A percentile compares a stretch with the other conserved stretches of the same genome.
Evolutionary conservation across 2,888 invertebrate genomes (phyloP).

Genomic region (Thereva unica): DNA sequence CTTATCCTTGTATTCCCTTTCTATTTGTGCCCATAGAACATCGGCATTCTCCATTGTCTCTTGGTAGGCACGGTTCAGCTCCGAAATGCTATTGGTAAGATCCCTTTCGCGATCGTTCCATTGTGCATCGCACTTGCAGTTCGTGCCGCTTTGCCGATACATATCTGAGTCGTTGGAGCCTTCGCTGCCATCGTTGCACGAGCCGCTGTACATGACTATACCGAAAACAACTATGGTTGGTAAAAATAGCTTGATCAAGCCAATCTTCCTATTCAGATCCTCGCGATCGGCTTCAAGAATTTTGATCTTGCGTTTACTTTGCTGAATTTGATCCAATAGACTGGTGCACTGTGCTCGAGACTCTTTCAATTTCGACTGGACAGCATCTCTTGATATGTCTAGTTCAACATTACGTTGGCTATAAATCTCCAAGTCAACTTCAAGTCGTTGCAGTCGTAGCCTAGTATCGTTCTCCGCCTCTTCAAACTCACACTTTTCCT

Average conservation of each 20-base stretch:
- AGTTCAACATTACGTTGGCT: constrained; percentile 60
- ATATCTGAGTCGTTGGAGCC: too few relatives aligned
- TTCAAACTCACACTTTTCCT: constrained; percentile 74
- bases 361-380: constrained; percentile 63
- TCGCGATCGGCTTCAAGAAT: constrained; percentile 61
- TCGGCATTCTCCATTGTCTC: constrained; percentile 74
- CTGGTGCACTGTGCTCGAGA: constrained; percentile 58
- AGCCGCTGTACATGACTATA: constrained; percentile 49
- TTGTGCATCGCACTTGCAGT: constrained; percentile 9
- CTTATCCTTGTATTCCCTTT: constrained; percentile 64
- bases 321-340: constrained; percentile 61
- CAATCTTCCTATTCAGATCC: constrained; percentile 62
- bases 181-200: too few relatives aligned
- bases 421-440: constrained; percentile 66
- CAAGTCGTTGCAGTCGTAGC: constrained; percentile 60
- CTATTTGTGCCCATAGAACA: constrained; percentile 72
- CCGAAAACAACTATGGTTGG: constrained; percentile 69
- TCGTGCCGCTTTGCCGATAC: too few relatives aligned
- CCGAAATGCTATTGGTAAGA: constrained; percentile 58
- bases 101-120: constrained; percentile 43
- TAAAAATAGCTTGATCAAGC: constrained; percentile 65
- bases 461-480: constrained; percentile 76
- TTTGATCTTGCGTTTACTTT: constrained; percentile 62
- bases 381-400: constrained; percentile 64
- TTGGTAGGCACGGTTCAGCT: constrained; percentile 68